Evolutionary conservation across 2,888 invertebrate genomes (phyloP).

Genomic region (Ormyrus rosae): DNA sequence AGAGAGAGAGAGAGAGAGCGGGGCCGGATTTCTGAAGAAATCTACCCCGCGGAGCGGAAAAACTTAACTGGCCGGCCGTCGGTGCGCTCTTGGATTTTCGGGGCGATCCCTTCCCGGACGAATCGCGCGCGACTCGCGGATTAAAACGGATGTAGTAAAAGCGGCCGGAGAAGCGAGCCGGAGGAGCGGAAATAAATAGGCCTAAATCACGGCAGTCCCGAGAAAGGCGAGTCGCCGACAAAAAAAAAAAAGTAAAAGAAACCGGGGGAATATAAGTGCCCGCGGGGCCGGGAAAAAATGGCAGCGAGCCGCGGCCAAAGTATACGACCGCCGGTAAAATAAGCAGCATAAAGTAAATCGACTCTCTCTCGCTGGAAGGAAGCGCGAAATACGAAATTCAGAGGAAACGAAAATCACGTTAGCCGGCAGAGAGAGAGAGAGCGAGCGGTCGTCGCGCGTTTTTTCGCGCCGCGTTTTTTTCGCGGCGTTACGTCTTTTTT

Average conservation of each 20-base stretch:
- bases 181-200: neutral
- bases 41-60: slow-evolving; percentile 33
- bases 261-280: neutral
- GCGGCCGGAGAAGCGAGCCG: neutral
- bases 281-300: neutral
- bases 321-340: slow-evolving; percentile 20
- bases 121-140: neutral
- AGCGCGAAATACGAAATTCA: slow-evolving; percentile 51
- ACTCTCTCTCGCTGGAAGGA: slow-evolving; percentile 21
- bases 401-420: slow-evolving; percentile 46
- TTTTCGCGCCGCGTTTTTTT: slow-evolving; percentile 6
- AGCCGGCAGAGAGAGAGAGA: neutral
- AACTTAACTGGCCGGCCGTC: slow-evolving; percentile 33
- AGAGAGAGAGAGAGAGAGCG: too few relatives aligned
- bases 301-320: neutral
- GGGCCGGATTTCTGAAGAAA: slow-evolving; percentile 24
- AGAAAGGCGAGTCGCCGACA: neutral
- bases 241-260: neutral
- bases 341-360: slow-evolving; percentile 49
- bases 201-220: slow-evolving; percentile 9
- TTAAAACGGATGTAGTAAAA: neutral
- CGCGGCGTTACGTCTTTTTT: slow-evolving; percentile 47
- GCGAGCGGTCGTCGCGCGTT: neutral
- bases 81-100: slow-evolving; percentile 6
- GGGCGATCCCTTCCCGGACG: neutral